Percentiles rank a stretch among this genome's conserved stretches.
Conservation (phyloP, 1,140 invertebrate species). For the Hypothenemus hampei region DNA sequence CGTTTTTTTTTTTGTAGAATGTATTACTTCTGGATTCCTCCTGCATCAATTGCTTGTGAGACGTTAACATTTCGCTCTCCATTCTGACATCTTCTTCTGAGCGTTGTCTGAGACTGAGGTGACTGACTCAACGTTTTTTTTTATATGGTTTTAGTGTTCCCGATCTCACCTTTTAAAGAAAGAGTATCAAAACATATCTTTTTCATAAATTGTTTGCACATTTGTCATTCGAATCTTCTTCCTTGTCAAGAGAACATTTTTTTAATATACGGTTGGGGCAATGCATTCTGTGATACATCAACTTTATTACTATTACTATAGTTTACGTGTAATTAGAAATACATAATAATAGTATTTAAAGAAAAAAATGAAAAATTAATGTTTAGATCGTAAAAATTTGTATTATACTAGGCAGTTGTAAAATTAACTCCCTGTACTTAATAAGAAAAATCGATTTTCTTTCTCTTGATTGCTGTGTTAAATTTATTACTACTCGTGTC, state of each 20-base stretch:
- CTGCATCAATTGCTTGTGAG: no score
- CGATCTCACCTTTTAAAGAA: conserved; percentile 1
- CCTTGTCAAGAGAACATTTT: no score
- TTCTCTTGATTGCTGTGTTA: conserved; percentile 44
- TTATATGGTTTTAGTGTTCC: not conserved
- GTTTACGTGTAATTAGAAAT: conserved; percentile 38
- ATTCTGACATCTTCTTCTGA: no score
- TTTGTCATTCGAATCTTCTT: conserved; percentile 13
- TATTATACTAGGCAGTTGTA: conserved; percentile 38
- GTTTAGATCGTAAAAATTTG: conserved; percentile 23
- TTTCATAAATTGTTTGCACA: not conserved
- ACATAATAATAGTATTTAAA: conserved; percentile 31
- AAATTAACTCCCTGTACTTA: not conserved
- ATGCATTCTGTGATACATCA: conserved; percentile 47
- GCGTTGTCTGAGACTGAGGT: no score
- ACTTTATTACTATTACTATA: conserved; percentile 36
- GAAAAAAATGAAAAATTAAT: conserved; percentile 22
- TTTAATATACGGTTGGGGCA: conserved; percentile 45
- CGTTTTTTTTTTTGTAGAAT: no score
- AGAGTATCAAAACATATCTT: conserved; percentile 6
- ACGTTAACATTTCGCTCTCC: no score
- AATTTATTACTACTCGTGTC: conserved; percentile 36
- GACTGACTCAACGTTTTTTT: no score
- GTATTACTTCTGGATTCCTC: no score
- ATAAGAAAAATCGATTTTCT: conserved; percentile 3